phyloP scores from a whole-genome alignment of 2,797 vertebrate species.

The Scyliorhinus canicula region DNA sequence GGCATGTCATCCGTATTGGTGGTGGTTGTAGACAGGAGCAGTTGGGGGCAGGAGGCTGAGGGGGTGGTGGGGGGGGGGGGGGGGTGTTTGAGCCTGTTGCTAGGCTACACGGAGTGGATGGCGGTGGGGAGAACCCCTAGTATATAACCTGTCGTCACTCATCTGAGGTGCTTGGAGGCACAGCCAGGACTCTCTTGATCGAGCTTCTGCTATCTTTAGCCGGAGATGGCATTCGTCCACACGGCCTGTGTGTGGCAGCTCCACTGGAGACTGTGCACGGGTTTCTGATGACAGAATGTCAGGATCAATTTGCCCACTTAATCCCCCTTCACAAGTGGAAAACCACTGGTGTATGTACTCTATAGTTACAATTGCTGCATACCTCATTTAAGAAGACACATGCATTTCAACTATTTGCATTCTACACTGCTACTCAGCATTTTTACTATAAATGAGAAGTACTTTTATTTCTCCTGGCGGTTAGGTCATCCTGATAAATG shows the following conservation, averaged over 20 bases:
- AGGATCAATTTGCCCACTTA: conserved; percentile 46
- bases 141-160: conserved; percentile 51
- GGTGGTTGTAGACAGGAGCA: conserved; percentile 48
- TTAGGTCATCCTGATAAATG: not conserved
- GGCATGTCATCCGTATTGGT: conserved; percentile 26
- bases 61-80: too few species aligned
- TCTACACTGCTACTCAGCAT: not conserved
- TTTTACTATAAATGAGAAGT: conserved; percentile 6
- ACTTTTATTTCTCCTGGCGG: conserved; percentile 22
- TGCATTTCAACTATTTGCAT: not conserved
- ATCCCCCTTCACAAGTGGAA: conserved; percentile 43
- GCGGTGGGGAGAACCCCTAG: conserved; percentile 42
- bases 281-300: conserved; percentile 46
- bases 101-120: conserved; percentile 26
- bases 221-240: not conserved
- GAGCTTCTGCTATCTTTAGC: conserved; percentile 44
- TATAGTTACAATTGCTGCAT: conserved; percentile 27
- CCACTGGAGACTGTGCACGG: conserved; percentile 41
- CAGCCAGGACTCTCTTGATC: conserved; percentile 44
- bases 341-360: not conserved
- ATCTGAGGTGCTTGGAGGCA: conserved; percentile 50
- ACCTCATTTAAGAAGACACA: conserved; percentile 28
- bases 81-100: conserved; percentile 38
- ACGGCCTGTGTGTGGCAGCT: conserved; percentile 40
- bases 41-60: not conserved